Base-by-base conservation (phyloP, 2,113 vertebrate genomes). In the Meles meles region DNA sequence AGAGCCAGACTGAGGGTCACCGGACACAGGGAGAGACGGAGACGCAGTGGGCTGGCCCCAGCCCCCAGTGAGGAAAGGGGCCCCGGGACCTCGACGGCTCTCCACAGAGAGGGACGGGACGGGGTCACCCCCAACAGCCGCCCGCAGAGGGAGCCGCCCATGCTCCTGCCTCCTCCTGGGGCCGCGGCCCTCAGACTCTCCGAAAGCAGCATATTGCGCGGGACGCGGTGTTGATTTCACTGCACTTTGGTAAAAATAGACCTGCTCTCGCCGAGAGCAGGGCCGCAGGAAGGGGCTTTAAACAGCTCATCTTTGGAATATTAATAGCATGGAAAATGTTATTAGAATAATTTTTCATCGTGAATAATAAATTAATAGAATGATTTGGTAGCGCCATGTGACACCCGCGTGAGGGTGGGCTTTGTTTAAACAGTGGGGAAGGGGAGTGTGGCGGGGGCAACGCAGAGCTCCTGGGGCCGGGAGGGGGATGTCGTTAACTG, bases 341-440 rank as follows among this genome's bases (percentile, higher is more conserved):
- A 98, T 98, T 98, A 98, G 98, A 98, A 97, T 98, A 96, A 97
- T 98, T 98, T 98, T 98, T 98, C 98, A 98, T 97, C 98, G 98
- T 98, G 98, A 98, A 98, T 98, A 98, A 98, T 98, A 98, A 98
- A 98, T 98, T 96, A 98, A 98, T 97, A 96, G 98, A 96, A 95
- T 98, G 97, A 98, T 98, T 97, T 93, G 97, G 88, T 67, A 63
- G 34, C n/a, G 11, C 34, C 81, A 15, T 0, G 49, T 95, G 83
- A 98, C 87, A 91, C 72, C 77, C 44, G 52, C 90, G 91, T 98
- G 93, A 98, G 97, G 93, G 82, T 49, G 89, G 82, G 69, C 97
- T 96, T 97, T 97, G 95, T 96, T 97, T 94, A 87, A 93, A 94
- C 88, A 49, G 9, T 42, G 95, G 95, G 96, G 93, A 49, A 79